These are phyloP conservation scores for Saccostrea cuccullata DNA, from an alignment of 1,140 invertebrate species.

Conservation along the genomic window DNA sequence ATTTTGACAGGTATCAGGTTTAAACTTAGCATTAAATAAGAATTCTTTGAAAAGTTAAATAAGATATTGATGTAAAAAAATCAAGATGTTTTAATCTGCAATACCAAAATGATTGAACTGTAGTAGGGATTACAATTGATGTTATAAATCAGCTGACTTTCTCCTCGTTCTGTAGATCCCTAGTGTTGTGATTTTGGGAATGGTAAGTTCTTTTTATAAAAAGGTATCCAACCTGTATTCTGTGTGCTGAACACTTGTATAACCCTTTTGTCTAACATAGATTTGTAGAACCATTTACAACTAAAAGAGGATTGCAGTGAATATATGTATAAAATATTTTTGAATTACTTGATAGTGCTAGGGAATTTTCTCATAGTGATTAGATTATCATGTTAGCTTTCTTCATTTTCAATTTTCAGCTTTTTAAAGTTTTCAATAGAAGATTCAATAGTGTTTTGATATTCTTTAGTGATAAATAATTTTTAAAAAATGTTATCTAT, in stretches of 20 bases:
- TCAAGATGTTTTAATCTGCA: too few relatives aligned
- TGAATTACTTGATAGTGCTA: not conserved
- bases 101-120: too few relatives aligned
- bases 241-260: not conserved
- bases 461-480: not conserved
- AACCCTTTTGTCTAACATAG: constrained; percentile 4
- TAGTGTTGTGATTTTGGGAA: constrained; percentile 39
- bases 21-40: too few relatives aligned
- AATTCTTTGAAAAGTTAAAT: too few relatives aligned
- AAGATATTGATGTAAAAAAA: too few relatives aligned
- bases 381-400: not conserved
- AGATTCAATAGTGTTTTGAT: not conserved
- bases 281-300: not conserved
- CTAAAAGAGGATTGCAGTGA: not conserved
- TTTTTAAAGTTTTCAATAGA: not conserved
- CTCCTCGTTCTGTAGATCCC: constrained; percentile 18
- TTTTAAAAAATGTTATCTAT: not conserved
- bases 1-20: too few relatives aligned
- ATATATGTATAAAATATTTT: not conserved
- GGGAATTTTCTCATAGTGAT: not conserved
- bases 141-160: not conserved
- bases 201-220: constrained; percentile 16
- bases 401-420: not conserved
- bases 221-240: constrained; percentile 32
- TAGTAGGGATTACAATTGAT: not conserved